These are phyloP conservation scores for Prunella fulvescens DNA, from an alignment of 2,113 vertebrate species.

Conservation along the genomic window DNA sequence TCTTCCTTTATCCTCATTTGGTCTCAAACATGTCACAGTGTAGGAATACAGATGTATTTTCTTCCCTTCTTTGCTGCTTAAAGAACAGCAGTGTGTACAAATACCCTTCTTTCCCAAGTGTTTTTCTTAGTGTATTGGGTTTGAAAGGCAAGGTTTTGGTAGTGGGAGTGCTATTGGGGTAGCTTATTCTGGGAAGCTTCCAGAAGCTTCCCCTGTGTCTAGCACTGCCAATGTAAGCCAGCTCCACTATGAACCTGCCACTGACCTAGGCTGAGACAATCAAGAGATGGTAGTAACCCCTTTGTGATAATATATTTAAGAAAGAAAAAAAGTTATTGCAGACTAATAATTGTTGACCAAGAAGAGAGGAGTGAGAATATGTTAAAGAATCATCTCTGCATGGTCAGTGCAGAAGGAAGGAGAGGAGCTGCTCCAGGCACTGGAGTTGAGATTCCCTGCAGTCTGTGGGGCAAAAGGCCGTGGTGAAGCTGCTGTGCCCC, in stretches of 20 bases:
- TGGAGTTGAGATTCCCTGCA: background rate
- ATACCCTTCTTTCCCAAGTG: background rate
- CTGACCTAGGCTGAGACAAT: background rate
- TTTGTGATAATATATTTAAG: background rate
- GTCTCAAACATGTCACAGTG: background rate
- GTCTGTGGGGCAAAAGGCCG: too few species aligned
- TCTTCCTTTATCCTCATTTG: background rate
- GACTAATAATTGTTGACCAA: background rate
- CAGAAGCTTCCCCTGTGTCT: background rate
- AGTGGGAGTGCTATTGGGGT: background rate
- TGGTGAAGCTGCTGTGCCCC: background rate
- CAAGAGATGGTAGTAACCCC: background rate
- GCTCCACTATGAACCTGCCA: background rate
- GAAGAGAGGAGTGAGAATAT: background rate
- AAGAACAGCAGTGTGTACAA: background rate
- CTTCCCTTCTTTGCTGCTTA: background rate
- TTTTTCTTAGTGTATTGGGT: background rate
- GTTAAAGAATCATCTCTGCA: background rate
- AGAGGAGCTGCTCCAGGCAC: background rate
- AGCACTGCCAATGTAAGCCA: rapidly evolving
- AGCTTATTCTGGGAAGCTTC: background rate
- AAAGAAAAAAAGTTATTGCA: background rate
- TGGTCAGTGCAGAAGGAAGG: background rate
- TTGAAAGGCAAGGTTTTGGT: background rate
- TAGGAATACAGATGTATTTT: background rate